Evolutionary conservation across 2,888 invertebrate species (phyloP), one percentile per base, ranked within the genome.

Genomic region (Zaprionus obscuricornis): DNA sequence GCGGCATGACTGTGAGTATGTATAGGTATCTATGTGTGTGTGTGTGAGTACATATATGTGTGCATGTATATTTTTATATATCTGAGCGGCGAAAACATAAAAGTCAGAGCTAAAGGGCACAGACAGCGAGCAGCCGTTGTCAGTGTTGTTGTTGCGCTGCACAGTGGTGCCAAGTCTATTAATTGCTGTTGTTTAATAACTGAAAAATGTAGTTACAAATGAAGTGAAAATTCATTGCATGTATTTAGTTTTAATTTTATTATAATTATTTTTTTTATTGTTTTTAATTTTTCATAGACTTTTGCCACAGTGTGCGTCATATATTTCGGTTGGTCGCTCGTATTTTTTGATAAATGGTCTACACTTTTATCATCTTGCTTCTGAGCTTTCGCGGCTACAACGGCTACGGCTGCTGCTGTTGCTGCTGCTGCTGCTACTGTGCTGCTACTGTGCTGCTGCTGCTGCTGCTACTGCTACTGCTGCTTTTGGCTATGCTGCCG

Each of bases 311-410:
- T 69, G 81, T 77, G 70, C 70, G 22, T 66, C 77, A 73, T 81
- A 74, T 84, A 81, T 77, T 74, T 56, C 63, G 36, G 67, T 65
- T 59, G 57, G 63, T 77, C 74, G 64, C 43, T 73, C 62, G 76
- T 77, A 77, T 78, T 77, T 83, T 85, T 85, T 81, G 85, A 81
- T 81, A 81, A 81, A 81, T 81, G 85, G 72, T 70, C 75, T 62
- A 73, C 75, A 82, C 85, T 81, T 81, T 85, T 81, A 81, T 85
- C 85, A 81, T 81, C 83, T 85, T 77, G 79, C 83, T 85, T 67
- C 75, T 81, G 79, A 85, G 79, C 79, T 72, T 69, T 63, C 68
- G 71, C 55, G 68, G 59, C 66, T 17, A 54, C 40, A 18, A 40
- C 54, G 18, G 31, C 43, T 45, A 10, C 29, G 6, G 4, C 24